These are phyloP conservation scores for Corvus cornix DNA, from an alignment of 2,113 vertebrate genomes.

Conservation along the genomic window DNA sequence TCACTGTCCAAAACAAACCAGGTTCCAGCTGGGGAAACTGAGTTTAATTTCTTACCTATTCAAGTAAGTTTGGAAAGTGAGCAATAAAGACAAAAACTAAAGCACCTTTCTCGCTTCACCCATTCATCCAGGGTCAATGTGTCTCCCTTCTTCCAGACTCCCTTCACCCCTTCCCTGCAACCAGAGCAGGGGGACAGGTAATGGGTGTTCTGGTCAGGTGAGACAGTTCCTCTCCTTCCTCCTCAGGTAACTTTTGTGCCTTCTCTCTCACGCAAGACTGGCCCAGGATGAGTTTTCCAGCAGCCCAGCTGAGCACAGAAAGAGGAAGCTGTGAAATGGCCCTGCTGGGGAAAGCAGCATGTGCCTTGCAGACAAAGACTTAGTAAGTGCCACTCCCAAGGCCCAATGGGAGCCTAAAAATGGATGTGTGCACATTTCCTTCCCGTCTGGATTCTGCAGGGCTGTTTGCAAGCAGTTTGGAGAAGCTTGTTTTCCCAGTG, in stretches of 20 bases:
- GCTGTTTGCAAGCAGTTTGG: neutral
- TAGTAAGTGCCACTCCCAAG: neutral
- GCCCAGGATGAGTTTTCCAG: neutral
- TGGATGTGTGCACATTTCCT: neutral
- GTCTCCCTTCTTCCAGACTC: neutral
- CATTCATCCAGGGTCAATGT: neutral
- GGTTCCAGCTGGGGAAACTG: neutral
- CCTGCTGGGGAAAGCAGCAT: accelerated
- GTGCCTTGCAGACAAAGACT: neutral
- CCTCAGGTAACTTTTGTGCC: neutral
- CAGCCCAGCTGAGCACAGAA: neutral
- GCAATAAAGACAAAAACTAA: neutral
- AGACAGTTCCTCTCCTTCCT: neutral
- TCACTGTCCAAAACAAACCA: neutral
- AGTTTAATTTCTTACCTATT: neutral
- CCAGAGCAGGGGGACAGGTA: accelerated
- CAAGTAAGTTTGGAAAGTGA: neutral
- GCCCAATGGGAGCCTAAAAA: neutral
- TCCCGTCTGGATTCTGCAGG: neutral
- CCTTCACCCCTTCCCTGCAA: neutral
- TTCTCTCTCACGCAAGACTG: accelerated
- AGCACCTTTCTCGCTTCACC: accelerated
- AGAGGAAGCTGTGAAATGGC: neutral
- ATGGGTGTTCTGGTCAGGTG: accelerated
- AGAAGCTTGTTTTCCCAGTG: neutral